Evolutionary conservation across 2,888 invertebrate genomes (phyloP).

Genomic region (Amiota communis): DNA sequence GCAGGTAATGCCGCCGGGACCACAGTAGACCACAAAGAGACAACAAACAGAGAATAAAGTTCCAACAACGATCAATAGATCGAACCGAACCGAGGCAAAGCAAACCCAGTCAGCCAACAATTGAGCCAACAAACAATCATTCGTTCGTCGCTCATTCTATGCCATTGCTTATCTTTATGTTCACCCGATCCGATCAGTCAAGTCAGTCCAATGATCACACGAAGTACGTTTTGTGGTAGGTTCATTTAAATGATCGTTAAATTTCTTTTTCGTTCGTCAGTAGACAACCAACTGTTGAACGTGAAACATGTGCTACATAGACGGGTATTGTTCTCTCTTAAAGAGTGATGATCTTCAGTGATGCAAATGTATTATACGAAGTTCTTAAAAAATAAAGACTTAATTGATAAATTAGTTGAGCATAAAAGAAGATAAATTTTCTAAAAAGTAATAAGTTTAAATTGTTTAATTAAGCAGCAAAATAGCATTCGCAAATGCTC

Average conservation of each 20-base stretch:
- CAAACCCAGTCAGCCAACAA: background rate
- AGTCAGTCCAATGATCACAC: background rate
- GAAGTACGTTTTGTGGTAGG: background rate
- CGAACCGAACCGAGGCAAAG: too few species aligned
- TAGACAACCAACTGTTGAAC: constrained; percentile 57
- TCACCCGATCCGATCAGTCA: background rate
- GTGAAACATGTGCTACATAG: constrained; percentile 4
- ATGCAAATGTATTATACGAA: background rate
- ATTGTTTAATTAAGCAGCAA: constrained; percentile 44
- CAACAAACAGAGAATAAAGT: background rate
- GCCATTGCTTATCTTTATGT: too few species aligned
- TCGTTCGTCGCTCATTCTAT: background rate
- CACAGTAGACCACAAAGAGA: constrained; percentile 8
- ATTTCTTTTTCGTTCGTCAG: too few species aligned
- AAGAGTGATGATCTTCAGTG: background rate
- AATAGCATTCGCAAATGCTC: constrained; percentile 29
- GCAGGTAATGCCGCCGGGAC: background rate
- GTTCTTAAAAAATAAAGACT: background rate
- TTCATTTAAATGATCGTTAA: background rate
- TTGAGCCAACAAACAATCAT: background rate
- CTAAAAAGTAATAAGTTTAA: constrained; percentile 39
- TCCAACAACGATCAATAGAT: constrained; percentile 12
- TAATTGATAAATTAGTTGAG: constrained; percentile 17
- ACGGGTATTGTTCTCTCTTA: background rate
- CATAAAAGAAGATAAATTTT: constrained; percentile 36